Conservation (phyloP, 1,140 invertebrate genomes). For the Drosophila kikkawai region DNA sequence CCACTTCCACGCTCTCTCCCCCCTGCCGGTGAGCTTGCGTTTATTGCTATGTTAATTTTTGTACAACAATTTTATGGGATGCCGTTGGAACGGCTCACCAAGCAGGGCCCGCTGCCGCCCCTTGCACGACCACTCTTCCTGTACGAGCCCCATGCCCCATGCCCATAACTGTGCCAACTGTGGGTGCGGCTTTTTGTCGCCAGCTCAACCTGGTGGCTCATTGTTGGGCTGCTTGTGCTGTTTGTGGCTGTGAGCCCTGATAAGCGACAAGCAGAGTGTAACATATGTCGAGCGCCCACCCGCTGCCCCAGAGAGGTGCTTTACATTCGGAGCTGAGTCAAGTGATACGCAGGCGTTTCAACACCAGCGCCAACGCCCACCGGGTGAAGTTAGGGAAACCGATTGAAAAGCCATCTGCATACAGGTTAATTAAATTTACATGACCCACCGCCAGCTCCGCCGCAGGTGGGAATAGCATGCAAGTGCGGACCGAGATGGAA, state of each 20-base stretch:
- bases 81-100: slow-evolving; percentile 45
- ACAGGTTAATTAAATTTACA: slow-evolving; percentile 56
- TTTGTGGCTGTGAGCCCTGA: slow-evolving; percentile 54
- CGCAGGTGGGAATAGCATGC: slow-evolving; percentile 35
- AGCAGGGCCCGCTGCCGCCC: slow-evolving; percentile 3
- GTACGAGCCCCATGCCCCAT: slow-evolving; percentile 15
- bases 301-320: slow-evolving; percentile 18
- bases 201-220: slow-evolving; percentile 27
- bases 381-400: slow-evolving; percentile 16
- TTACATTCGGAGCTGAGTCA: slow-evolving; percentile 38
- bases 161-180: slow-evolving; percentile 65
- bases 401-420: slow-evolving; percentile 80
- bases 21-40: slow-evolving; percentile 34
- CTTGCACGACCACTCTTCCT: neutral
- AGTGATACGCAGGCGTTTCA: slow-evolving; percentile 59
- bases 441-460: slow-evolving; percentile 16
- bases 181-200: slow-evolving; percentile 54
- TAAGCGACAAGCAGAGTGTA: slow-evolving; percentile 54
- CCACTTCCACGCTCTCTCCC: neutral
- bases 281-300: slow-evolving; percentile 58
- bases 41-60: slow-evolving; percentile 79
- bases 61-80: slow-evolving; percentile 74
- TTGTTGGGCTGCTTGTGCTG: slow-evolving; percentile 27
- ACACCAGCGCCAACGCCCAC: slow-evolving; percentile 5
- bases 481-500: slow-evolving; percentile 1